These are phyloP conservation scores for Dicrostonyx torquatus DNA, from an alignment of 2,797 vertebrate species.

Conservation along the genomic window DNA sequence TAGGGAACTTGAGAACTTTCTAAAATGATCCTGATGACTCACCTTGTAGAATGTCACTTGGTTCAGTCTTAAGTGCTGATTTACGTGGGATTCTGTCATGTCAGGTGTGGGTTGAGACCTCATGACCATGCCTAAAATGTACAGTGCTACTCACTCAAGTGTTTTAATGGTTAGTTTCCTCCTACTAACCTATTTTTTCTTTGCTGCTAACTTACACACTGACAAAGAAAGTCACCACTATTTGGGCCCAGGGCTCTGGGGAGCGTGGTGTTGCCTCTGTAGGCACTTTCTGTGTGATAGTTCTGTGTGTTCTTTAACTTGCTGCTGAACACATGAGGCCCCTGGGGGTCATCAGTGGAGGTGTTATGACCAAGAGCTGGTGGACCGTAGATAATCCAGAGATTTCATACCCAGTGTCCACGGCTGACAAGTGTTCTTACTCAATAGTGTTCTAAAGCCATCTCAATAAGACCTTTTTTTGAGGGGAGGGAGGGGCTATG, in stretches of 20 bases:
- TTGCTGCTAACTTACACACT: too few relatives aligned
- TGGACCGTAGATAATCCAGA: not conserved
- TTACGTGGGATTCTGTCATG: not conserved
- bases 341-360: not conserved
- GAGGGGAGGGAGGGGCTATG: not conserved
- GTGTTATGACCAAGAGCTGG: not conserved
- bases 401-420: not conserved
- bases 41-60: not conserved
- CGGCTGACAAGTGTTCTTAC: not conserved
- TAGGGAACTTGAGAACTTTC: not conserved
- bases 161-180: not conserved
- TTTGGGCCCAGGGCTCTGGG: not conserved
- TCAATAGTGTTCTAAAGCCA: not conserved
- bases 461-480: constrained; percentile 4
- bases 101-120: not conserved
- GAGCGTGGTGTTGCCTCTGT: not conserved
- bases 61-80: not conserved
- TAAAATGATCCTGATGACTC: not conserved
- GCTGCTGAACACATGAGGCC: not conserved
- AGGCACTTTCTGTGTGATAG: not conserved
- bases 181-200: not conserved
- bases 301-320: not conserved
- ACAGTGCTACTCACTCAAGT: not conserved
- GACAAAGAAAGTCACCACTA: not conserved
- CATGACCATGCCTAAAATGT: not conserved